Base-by-base conservation (phyloP, 2,888 invertebrate genomes). In the Brachyopa scutellaris region DNA sequence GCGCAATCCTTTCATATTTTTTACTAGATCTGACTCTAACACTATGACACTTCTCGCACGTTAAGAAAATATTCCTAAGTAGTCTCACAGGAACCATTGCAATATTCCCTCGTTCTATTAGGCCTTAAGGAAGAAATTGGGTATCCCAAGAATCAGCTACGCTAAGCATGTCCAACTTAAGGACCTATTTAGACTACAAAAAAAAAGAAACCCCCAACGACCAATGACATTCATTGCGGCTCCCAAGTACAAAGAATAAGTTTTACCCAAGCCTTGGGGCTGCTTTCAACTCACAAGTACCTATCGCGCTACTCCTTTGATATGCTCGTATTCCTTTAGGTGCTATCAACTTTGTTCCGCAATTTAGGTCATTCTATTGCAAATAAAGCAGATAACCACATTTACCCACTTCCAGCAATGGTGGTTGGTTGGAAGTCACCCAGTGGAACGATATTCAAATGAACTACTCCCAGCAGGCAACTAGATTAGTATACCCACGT, bases 311-410 rank as follows among this genome's bases (percentile, higher is more conserved):
- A 26, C 33, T 64, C 23, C 36, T 64, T 57, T 64, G 49, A 59
- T 45, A 3, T 26, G 26, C 6, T 26, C 4, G 26, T 5, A 70
- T 45, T 55, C 47, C 38, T 55, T 62, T 31, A 21, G 38, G 49
- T 51, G 59, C 62, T 33, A 51, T 70, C 70, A 69, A 70, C 80
- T 61, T 69, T 40, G 64, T 76, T 64, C 49, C 33, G 45, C 66
- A 72, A 77, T 82, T 76, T 82, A 62, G 82, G 82, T 82, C 82
- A 82, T 61, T 66, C 64, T 26, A 47, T 49, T 55, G 61, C 66
- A 77, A 82, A 82, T 72, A 82, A 66, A 61, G 45, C 45, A 69
- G 64, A 70, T 76, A 76, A 82, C 77, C 82, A 72, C 70, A 82
- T 82, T 82, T 72, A 67, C 77, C 77, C 77, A 77, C 59, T 70